These are phyloP conservation scores for Zoanthus gigantus DNA, from an alignment of 92 coral and sea anemone species.

Conservation along the genomic window DNA sequence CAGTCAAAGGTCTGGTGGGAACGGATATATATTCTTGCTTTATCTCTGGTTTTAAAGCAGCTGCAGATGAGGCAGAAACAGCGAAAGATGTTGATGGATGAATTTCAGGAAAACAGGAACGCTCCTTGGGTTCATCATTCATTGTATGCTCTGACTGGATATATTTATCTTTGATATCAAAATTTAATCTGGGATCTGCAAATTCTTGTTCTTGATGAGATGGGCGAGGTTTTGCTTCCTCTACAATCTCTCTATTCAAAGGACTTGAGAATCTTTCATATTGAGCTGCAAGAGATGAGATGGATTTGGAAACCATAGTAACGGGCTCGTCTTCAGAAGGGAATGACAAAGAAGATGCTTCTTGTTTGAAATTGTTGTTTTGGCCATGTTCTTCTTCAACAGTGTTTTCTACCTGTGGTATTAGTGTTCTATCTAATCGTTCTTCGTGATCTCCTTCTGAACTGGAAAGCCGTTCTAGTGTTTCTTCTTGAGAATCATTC, in stretches of 20 bases:
- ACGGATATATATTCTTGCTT: neutral
- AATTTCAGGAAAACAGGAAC: neutral
- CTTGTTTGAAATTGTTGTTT: slow-evolving; percentile 54
- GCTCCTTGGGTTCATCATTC: neutral
- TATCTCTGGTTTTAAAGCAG: neutral
- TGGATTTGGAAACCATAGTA: slow-evolving; percentile 91
- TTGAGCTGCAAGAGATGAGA: slow-evolving; percentile 71
- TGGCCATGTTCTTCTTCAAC: slow-evolving; percentile 35
- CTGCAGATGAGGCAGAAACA: neutral
- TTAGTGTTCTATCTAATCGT: slow-evolving; percentile 10
- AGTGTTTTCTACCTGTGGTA: slow-evolving; percentile 42
- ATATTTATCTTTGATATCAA: slow-evolving; percentile 11
- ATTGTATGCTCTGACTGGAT: neutral
- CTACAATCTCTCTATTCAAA: neutral
- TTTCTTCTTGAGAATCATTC: neutral
- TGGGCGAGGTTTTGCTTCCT: slow-evolving; percentile 24
- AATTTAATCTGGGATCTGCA: neutral
- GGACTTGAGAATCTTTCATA: slow-evolving; percentile 25
- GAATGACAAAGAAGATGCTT: slow-evolving; percentile 78
- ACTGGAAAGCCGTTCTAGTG: slow-evolving; percentile 13
- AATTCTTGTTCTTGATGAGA: slow-evolving; percentile 30
- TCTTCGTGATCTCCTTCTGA: slow-evolving; percentile 35
- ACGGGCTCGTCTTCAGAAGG: slow-evolving; percentile 93
- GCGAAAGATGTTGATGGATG: neutral
- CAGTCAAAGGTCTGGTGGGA: neutral